Conservation (phyloP, 2,113 vertebrate genomes). For the Entelurus aequoreus region DNA sequence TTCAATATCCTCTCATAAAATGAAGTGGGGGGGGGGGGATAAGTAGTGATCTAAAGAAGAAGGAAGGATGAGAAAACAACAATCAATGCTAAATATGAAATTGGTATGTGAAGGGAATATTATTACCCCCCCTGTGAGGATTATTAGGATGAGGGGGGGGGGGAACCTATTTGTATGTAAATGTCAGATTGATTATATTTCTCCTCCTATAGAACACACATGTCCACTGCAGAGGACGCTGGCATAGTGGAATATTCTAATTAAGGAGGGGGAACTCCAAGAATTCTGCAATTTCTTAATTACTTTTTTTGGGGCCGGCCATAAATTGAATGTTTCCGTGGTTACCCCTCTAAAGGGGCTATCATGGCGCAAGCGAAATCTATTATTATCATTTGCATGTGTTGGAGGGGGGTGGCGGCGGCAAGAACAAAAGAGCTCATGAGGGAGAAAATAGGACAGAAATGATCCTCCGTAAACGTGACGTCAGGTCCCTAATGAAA, state of each 20-base stretch:
- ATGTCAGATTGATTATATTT: constrained; percentile 78
- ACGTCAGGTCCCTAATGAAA: constrained; percentile 86
- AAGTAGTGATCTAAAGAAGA: constrained; percentile 14
- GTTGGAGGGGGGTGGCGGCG: constrained; percentile 54
- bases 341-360: constrained; percentile 73
- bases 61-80: constrained; percentile 51
- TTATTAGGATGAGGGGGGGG: constrained; percentile 67
- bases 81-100: constrained; percentile 76
- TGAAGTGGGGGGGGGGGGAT: constrained; percentile 57
- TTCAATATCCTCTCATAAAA: constrained; percentile 75
- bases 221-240: no score
- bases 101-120: constrained; percentile 63
- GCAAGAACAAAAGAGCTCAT: constrained; percentile 80
- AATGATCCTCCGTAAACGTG: constrained; percentile 76
- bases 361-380: constrained; percentile 73
- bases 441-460: constrained; percentile 81
- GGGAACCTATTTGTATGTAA: constrained; percentile 79
- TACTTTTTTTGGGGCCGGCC: constrained; percentile 72
- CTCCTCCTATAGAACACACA: constrained; percentile 35
- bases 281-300: constrained; percentile 77
- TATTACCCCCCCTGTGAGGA: constrained; percentile 60
- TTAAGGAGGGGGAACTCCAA: constrained; percentile 65
- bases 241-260: constrained; percentile 65
- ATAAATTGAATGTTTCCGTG: constrained; percentile 79
- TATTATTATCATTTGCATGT: constrained; percentile 80